Evolutionary conservation across 2,888 invertebrate species (phyloP).

Genomic region (Mesorhabditis belari): DNA sequence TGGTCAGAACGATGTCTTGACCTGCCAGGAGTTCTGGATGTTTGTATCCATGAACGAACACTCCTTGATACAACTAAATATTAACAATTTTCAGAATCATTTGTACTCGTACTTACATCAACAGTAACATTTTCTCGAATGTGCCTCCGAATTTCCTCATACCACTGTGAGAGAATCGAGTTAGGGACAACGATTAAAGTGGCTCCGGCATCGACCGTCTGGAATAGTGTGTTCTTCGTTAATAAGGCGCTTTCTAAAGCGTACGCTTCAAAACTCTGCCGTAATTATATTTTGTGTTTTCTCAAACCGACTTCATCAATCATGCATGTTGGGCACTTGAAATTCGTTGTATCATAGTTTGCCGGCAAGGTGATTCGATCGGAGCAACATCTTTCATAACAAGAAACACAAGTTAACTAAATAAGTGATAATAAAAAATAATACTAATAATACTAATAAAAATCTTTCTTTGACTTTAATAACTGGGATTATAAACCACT

Average conservation of each 20-base stretch:
- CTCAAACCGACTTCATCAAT: not conserved
- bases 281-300: not conserved
- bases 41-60: slow-evolving; percentile 22
- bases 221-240: slow-evolving; percentile 1
- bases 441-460: too few species aligned
- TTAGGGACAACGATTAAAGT: slow-evolving; percentile 70
- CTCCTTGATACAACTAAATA: slow-evolving; percentile 26
- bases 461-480: too few species aligned
- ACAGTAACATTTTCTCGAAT: slow-evolving; percentile 32
- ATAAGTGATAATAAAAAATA: too few species aligned
- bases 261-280: not conserved
- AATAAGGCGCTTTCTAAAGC: not conserved
- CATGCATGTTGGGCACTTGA: slow-evolving; percentile 15
- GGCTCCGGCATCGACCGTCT: slow-evolving; percentile 57
- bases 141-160: slow-evolving; percentile 60
- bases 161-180: slow-evolving; percentile 69
- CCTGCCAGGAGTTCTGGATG: slow-evolving; percentile 59
- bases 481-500: too few species aligned
- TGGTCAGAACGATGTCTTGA: slow-evolving; percentile 69
- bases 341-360: slow-evolving; percentile 2
- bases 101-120: slow-evolving; percentile 13
- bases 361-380: slow-evolving; percentile 8
- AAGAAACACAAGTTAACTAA: not conserved
- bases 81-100: not conserved
- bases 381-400: slow-evolving; percentile 1